Percentiles rank a stretch among this genome's conserved stretches.
These are phyloP conservation scores for Carapus acus DNA, from an alignment of 2,797 vertebrate genomes.

Conservation along the genomic window DNA sequence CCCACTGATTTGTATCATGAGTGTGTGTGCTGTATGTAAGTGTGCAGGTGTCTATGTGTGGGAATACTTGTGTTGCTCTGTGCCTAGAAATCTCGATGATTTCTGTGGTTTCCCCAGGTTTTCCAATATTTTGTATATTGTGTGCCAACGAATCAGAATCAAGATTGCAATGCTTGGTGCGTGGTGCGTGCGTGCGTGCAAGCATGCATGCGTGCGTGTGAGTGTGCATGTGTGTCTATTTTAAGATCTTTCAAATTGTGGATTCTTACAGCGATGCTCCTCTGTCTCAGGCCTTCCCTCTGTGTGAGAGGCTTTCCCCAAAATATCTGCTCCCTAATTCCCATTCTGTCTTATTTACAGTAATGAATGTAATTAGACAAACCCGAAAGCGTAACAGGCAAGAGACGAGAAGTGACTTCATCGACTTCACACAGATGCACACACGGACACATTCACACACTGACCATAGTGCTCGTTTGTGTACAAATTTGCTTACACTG, in stretches of 20 bases:
- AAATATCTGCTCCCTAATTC: constrained; percentile 42
- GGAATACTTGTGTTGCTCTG: no score
- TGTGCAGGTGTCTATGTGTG: no score
- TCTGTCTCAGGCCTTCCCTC: constrained; percentile 39
- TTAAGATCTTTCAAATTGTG: constrained; percentile 21
- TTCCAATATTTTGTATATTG: no score
- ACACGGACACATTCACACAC: constrained; percentile 19
- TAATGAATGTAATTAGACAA: constrained; percentile 48
- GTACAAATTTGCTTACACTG: no score
- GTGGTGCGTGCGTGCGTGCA: no score
- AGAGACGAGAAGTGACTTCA: constrained; percentile 34
- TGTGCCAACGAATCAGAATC: no score
- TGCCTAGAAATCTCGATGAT: no score
- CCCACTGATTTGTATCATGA: no score
- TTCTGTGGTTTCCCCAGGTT: no score
- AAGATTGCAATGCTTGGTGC: no score
- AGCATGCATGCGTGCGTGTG: neutral
- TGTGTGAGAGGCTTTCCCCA: constrained; percentile 38
- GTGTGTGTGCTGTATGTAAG: no score
- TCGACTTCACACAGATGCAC: constrained; percentile 33
- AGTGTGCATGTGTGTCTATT: constrained; percentile 19
- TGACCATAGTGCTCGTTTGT: no score
- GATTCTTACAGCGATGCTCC: constrained; percentile 21
- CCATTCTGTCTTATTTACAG: constrained; percentile 30
- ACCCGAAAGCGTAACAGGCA: constrained; percentile 15